phyloP scores from a whole-genome alignment of 2,797 vertebrate genomes.

The Siniperca undulata region DNA sequence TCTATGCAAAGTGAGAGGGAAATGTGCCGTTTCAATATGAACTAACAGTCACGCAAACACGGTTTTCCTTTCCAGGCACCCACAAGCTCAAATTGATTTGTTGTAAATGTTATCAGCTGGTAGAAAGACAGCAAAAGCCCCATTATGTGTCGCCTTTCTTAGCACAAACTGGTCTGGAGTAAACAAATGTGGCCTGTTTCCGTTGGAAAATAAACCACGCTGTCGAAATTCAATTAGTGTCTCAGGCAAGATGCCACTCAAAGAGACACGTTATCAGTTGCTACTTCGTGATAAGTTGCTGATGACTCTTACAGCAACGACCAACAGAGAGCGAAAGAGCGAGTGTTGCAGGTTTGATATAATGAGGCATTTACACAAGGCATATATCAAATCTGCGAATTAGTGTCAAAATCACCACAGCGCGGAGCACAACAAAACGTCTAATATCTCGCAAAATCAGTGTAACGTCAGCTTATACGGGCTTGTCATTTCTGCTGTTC shows the following conservation, averaged over 20 bases:
- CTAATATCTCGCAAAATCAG: neutral
- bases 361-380: neutral
- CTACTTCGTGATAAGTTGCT: slow-evolving; percentile 38
- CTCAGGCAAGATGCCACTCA: neutral
- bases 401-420: neutral
- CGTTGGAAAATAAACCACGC: slow-evolving; percentile 8
- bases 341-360: neutral
- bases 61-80: neutral
- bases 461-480: neutral
- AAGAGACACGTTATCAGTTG: neutral
- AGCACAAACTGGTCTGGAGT: neutral
- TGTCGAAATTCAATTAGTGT: slow-evolving; percentile 21
- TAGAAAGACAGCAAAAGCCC: neutral
- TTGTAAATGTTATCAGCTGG: neutral
- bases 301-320: slow-evolving; percentile 12
- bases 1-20: slow-evolving; percentile 13
- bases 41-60: slow-evolving; percentile 21
- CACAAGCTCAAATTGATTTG: neutral
- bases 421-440: no score
- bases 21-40: neutral
- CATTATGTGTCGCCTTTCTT: neutral
- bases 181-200: slow-evolving; percentile 16
- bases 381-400: neutral
- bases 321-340: neutral
- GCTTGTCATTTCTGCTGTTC: neutral